Conservation (phyloP, 2,888 invertebrate species). For the Apotomis turbidana region DNA sequence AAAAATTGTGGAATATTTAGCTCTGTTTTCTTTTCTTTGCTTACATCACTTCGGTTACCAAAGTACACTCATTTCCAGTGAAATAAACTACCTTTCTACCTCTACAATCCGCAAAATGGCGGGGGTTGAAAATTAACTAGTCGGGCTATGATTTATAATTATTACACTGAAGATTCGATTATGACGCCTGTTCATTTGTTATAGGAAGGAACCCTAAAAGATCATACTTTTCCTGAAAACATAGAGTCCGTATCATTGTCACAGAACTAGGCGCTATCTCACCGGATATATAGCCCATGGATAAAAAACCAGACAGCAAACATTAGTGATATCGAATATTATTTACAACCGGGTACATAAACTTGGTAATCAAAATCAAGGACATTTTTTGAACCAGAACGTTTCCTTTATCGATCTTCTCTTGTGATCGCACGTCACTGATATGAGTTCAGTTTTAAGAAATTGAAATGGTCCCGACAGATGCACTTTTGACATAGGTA, state of each 20-base stretch:
- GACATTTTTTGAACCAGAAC: conserved; percentile 30
- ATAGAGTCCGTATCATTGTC: background rate
- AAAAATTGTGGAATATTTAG: too few species aligned
- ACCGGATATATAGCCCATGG: conserved; percentile 24
- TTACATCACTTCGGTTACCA: too few species aligned
- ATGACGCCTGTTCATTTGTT: too few species aligned
- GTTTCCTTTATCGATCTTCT: conserved; percentile 30
- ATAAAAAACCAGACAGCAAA: conserved; percentile 39
- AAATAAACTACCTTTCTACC: too few species aligned
- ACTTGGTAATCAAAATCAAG: conserved; percentile 22
- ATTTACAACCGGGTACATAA: conserved; percentile 33
- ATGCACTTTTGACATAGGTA: conserved; percentile 69
- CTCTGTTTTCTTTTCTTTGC: too few species aligned
- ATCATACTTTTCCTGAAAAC: background rate
- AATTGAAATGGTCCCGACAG: conserved; percentile 68
- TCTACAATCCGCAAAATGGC: too few species aligned
- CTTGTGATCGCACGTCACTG: conserved; percentile 43
- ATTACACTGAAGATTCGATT: too few species aligned
- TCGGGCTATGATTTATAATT: too few species aligned
- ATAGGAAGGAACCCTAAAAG: too few species aligned
- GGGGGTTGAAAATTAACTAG: too few species aligned
- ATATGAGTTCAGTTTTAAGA: conserved; percentile 55
- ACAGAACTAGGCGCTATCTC: conserved; percentile 20
- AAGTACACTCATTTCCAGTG: too few species aligned
- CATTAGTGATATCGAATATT: conserved; percentile 33